Base-by-base conservation (phyloP, 2,113 vertebrate genomes). In the Sylvietta virens region DNA sequence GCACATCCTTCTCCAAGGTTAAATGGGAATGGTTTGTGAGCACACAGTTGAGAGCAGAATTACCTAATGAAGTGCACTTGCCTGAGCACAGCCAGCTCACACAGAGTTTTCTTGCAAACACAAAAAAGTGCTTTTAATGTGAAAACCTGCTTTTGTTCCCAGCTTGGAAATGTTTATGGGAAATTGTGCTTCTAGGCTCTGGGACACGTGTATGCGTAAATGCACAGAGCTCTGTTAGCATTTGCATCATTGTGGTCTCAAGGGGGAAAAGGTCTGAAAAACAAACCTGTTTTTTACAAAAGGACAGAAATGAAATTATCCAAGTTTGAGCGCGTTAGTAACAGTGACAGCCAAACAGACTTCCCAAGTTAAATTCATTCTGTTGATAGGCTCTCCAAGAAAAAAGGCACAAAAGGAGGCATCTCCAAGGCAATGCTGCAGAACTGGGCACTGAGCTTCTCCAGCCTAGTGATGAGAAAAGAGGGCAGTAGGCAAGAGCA, bases 21-120 rank as follows among this genome's bases (percentile, higher is more conserved):
- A 96, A 88, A 84, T 1, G 4, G 64, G 84, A 95, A 93, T 61
- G 24, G 8, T 74, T 89, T 42, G 53, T 40, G 58, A 95, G 21
- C 62, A 73, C 53, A 70, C 67, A 96, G 92, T 4, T 74, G 90
- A 88, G 60, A 95, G 82, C 82, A 82, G 48, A 89, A 95, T 93
- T 92, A 81, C 73, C 82, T 93, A 96, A 95, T 76, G 65, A 95
- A 93, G 88, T 82, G 76, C 58, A 86, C 90, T 87, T 81, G 85
- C 89, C 85, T 70, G 35, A 94, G 88, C 57, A 82, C 44, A 85
- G 56, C 42, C 81, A 77, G 84, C 86, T 79, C 88, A 78, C 39
- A 50, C 33, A 90, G 47, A 2, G 4, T 44, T 88, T 57, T 71
- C 74, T 80, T 47, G 22, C 5, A 4, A 93, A 86, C 47, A 53